Evolutionary conservation across 2,797 vertebrate genomes (phyloP), one percentile per base, ranked within the genome.

Genomic region (Crypturellus tataupa): DNA sequence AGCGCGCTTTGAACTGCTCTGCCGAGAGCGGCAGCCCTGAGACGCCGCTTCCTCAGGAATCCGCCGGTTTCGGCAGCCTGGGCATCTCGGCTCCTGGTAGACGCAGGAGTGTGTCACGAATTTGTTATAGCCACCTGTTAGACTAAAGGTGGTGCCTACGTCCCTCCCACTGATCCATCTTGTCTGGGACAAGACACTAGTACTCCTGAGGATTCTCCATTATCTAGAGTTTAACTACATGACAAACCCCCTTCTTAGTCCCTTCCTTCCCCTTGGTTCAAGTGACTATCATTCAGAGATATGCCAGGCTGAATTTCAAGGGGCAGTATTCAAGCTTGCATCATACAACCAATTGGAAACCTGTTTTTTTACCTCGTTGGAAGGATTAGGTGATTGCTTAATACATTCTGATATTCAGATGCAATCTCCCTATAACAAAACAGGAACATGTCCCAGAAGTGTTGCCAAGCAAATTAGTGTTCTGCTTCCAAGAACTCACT

Each of bases 1-100:
- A 56, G 6, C 91, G 90, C n/a, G 17, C 94, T 96, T 96, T 95
- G 94, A 95, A 95, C 87, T 70, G 40, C 82, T 93, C 80, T 93
- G 90, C 49, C 29, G 55, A 60, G 70, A 95, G 63, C 25, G 2
- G 58, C 93, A 91, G 85, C 93, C 75, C 90, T 90, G 91, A 95
- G 93, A 49, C 86, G 91, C 71, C 12, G 6, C 49, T 92, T 93
- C 94, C 90, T 76, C 76, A 1, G 15, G 78, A 93, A 82, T 75
- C 53, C 40, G 6, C 88, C 80, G 78, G 59, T 60, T 59, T 89
- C 23, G 86, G 44, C 71, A 78, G 49, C 29, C 68, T 75, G 49
- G 85, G 69, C 35, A 71, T 77, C 65, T 79, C 33, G 23, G 31
- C 47, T 64, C 59, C 24, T 73, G 10, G 49, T 55, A 63, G 85